phyloP scores from a whole-genome alignment of 2,797 vertebrate species.

The Catostomus latipinnis region DNA sequence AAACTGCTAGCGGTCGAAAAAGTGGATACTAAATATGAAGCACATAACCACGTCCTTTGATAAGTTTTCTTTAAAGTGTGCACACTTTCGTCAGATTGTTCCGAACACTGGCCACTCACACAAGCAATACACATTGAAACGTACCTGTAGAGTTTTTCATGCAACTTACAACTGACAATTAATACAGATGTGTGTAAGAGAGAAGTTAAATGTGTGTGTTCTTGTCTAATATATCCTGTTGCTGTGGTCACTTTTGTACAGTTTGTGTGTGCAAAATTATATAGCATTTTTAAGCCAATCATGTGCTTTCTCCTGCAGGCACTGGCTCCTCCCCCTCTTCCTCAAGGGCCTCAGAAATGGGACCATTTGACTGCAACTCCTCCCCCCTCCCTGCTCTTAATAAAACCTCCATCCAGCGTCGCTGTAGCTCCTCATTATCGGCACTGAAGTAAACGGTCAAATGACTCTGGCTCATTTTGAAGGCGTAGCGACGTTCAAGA shows the following conservation, averaged over 20 bases:
- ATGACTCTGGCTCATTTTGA: constrained; percentile 93
- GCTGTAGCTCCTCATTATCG: constrained; percentile 87
- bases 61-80: constrained; percentile 53
- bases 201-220: constrained; percentile 47
- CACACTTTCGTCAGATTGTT: constrained; percentile 52
- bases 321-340: constrained; percentile 79
- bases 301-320: constrained; percentile 74
- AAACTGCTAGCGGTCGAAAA: constrained; percentile 35
- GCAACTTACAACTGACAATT: constrained; percentile 68
- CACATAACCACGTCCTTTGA: constrained; percentile 40
- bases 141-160: constrained; percentile 65
- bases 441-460: constrained; percentile 91
- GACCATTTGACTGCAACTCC: constrained; percentile 76
- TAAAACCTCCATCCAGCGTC: constrained; percentile 87
- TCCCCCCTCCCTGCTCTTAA: constrained; percentile 86
- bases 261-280: constrained; percentile 59
- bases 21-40: constrained; percentile 44
- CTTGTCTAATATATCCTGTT: constrained; percentile 56
- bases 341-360: constrained; percentile 83
- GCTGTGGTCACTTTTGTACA: constrained; percentile 56
- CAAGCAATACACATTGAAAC: constrained; percentile 64
- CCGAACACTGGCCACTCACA: constrained; percentile 64
- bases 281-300: constrained; percentile 66
- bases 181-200: constrained; percentile 63
- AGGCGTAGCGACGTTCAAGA: constrained; percentile 85